These are phyloP conservation scores for Calidris pygmaea DNA, from an alignment of 2,113 vertebrate genomes.

Conservation along the genomic window DNA sequence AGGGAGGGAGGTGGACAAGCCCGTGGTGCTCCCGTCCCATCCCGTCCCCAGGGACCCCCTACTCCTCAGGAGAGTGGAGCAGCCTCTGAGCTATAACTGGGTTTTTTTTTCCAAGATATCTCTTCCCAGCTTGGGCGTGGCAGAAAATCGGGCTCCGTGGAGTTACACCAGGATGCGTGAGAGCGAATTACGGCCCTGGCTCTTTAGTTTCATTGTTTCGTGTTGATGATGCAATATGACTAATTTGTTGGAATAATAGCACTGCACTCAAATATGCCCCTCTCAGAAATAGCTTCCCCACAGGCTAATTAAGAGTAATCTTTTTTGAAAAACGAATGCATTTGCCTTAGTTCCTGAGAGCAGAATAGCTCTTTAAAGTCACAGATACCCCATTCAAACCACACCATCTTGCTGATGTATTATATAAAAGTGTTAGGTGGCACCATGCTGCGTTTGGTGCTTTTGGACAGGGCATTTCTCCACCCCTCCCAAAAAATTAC, in stretches of 20 bases:
- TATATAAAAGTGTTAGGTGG: background rate
- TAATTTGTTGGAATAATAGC: background rate
- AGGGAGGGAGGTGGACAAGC: background rate
- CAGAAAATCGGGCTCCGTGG: background rate
- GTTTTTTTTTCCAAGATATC: background rate
- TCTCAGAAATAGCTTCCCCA: background rate
- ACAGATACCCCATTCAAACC: background rate
- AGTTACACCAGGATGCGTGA: background rate
- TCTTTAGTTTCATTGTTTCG: background rate
- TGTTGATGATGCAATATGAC: conserved; percentile 26
- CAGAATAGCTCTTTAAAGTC: background rate
- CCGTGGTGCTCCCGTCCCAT: background rate
- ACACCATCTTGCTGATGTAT: background rate
- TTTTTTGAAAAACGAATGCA: background rate
- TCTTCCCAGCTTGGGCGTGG: background rate
- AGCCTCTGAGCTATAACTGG: background rate
- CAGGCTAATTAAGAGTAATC: background rate
- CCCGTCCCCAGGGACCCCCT: background rate
- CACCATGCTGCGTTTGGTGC: background rate
- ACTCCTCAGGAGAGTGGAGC: background rate
- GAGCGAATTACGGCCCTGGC: background rate
- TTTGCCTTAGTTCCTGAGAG: background rate
- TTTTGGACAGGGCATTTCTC: background rate
- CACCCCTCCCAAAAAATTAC: background rate
- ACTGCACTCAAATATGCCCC: background rate